These are phyloP conservation scores for Tiaroga cobitis DNA, from an alignment of 2,797 vertebrate species.

Conservation along the genomic window DNA sequence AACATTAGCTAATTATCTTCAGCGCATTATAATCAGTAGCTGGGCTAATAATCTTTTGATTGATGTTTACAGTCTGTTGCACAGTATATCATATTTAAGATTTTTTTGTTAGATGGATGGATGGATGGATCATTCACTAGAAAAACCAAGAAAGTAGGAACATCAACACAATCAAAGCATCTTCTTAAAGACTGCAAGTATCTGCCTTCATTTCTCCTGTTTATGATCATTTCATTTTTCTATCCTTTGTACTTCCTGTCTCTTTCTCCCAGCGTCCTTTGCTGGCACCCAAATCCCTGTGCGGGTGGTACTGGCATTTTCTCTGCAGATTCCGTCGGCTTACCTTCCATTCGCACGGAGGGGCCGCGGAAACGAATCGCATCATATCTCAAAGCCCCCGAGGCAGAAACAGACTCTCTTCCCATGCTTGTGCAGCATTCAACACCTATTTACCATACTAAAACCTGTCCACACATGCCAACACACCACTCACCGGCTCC, in stretches of 20 bases:
- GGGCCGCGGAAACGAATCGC: constrained; percentile 58
- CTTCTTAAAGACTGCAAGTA: not conserved
- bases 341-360: constrained; percentile 57
- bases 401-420: constrained; percentile 57
- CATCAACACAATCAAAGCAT: not conserved
- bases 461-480: constrained; percentile 57
- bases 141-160: not conserved
- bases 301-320: constrained; percentile 55
- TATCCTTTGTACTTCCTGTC: constrained; percentile 26
- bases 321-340: constrained; percentile 57
- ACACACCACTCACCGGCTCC: constrained; percentile 40
- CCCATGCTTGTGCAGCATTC: constrained; percentile 51
- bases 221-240: not conserved
- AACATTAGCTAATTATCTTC: not conserved
- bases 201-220: not conserved
- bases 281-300: constrained; percentile 54
- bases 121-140: not conserved
- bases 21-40: not conserved
- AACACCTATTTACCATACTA: constrained; percentile 57
- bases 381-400: constrained; percentile 61
- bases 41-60: not conserved
- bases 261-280: constrained; percentile 46
- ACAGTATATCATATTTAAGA: not conserved
- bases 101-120: no score
- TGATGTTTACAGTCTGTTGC: not conserved